Conservation (phyloP, 1,140 invertebrate genomes). For the Daktulosphaira vitifoliae region DNA sequence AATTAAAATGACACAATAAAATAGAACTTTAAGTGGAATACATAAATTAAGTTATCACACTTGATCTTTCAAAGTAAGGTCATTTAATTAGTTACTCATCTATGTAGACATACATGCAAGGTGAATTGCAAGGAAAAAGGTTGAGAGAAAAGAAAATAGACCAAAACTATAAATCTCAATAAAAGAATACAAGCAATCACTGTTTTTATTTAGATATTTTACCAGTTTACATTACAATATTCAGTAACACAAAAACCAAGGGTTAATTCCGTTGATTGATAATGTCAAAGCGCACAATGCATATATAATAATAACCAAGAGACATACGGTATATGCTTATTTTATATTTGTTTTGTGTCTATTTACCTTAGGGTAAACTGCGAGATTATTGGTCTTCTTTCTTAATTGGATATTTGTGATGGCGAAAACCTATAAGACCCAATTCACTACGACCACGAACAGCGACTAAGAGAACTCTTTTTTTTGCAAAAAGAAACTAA, state of each 20-base stretch:
- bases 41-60: too few species aligned
- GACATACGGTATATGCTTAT: slow-evolving; percentile 29
- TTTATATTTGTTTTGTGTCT: slow-evolving; percentile 33
- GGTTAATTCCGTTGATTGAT: not conserved
- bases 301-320: slow-evolving; percentile 28
- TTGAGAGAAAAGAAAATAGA: slow-evolving; percentile 29
- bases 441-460: slow-evolving; percentile 29
- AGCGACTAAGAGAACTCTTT: slow-evolving; percentile 1
- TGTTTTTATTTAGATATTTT: slow-evolving; percentile 19
- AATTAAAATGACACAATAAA: too few species aligned
- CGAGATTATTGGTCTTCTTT: slow-evolving; percentile 24
- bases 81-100: too few species aligned
- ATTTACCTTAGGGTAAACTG: slow-evolving; percentile 34
- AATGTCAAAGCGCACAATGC: slow-evolving; percentile 16
- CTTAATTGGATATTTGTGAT: slow-evolving; percentile 29
- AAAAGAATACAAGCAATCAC: slow-evolving; percentile 21
- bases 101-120: not conserved
- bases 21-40: too few species aligned
- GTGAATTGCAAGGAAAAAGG: slow-evolving; percentile 31
- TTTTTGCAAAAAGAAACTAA: slow-evolving; percentile 13
- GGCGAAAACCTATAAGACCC: slow-evolving; percentile 27
- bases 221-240: slow-evolving; percentile 12
- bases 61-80: too few species aligned
- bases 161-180: slow-evolving; percentile 15
- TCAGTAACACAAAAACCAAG: not conserved